phyloP scores from a whole-genome alignment of 53 echinoderm and acorn worm genomes.

The Echinometra lucunter region DNA sequence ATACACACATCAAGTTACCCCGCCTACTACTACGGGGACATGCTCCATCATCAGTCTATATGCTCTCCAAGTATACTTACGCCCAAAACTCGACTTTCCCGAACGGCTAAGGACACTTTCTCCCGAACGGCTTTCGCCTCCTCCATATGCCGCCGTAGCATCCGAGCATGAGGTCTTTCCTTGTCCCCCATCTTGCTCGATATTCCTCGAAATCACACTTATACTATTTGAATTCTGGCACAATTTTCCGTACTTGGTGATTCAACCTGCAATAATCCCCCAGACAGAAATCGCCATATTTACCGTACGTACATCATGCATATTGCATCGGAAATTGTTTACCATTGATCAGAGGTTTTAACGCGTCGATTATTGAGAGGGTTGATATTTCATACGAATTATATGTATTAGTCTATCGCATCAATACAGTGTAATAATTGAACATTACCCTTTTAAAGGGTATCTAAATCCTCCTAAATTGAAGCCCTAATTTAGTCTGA shows the following conservation, averaged over 20 bases:
- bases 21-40: not conserved
- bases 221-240: conserved; percentile 5
- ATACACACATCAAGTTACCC: conserved; percentile 17
- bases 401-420: not conserved
- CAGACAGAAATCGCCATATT: conserved; percentile 24
- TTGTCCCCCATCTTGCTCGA: conserved; percentile 70
- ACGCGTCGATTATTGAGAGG: conserved; percentile 15
- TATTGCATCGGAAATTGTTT: conserved; percentile 49
- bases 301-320: not conserved
- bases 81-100: conserved; percentile 80
- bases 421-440: not conserved
- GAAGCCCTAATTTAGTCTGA: not conserved
- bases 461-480: no score
- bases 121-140: conserved; percentile 84
- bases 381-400: not conserved
- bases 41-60: no score
- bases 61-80: conserved; percentile 48
- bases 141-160: conserved; percentile 67
- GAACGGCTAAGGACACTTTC: conserved; percentile 91
- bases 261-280: conserved; percentile 44
- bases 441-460: no score
- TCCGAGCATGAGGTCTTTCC: conserved; percentile 80
- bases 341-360: conserved; percentile 8
- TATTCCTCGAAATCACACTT: conserved; percentile 39
- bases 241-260: conserved; percentile 12